Evolutionary conservation across 2,797 vertebrate genomes (phyloP).

Genomic region (Syndactyla subalaris): DNA sequence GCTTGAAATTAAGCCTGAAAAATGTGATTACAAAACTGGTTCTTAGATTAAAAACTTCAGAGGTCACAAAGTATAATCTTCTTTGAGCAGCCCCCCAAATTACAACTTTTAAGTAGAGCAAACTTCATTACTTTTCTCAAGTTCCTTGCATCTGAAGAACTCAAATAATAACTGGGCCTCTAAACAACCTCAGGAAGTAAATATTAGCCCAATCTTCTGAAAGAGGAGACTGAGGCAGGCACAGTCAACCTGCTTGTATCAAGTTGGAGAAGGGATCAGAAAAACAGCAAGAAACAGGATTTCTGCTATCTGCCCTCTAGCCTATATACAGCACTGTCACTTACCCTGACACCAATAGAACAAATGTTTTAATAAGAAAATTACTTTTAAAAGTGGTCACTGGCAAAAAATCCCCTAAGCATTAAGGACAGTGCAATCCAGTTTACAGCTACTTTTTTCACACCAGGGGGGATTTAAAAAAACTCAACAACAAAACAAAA

Average conservation of each 20-base stretch:
- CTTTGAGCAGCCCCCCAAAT: constrained; percentile 10
- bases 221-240: background rate
- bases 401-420: background rate
- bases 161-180: background rate
- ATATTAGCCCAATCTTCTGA: background rate
- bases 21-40: background rate
- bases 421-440: background rate
- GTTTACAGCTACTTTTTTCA: constrained; percentile 18
- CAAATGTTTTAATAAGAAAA: background rate
- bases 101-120: background rate
- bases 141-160: background rate
- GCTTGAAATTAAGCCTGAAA: constrained; percentile 33
- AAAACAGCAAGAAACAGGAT: background rate
- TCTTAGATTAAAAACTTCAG: background rate
- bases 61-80: background rate
- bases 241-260: background rate
- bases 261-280: background rate
- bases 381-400: background rate
- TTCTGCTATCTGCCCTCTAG: background rate
- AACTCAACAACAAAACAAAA: too few relatives aligned
- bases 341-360: background rate
- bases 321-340: background rate
- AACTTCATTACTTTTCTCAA: background rate
- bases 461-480: background rate
- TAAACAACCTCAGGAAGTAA: background rate